phyloP scores from a whole-genome alignment of 1,140 invertebrate genomes.

The Phymastichus coffea region DNA sequence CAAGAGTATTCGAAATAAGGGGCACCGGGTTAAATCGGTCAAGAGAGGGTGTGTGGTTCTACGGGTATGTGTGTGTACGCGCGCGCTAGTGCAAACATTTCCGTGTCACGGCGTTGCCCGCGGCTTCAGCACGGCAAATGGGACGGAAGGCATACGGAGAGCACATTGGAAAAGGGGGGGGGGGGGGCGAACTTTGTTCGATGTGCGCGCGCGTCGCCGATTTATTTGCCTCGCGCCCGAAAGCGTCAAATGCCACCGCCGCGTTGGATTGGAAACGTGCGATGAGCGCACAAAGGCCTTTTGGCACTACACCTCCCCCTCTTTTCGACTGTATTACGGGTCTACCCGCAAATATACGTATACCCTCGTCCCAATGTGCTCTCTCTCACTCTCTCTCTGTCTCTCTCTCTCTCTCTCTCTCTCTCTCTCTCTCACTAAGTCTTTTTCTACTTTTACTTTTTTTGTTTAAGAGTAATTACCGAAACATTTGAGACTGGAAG shows the following conservation, averaged over 20 bases:
- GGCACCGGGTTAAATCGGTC: background rate
- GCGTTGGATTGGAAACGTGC: background rate
- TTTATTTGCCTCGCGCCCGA: slow-evolving; percentile 34
- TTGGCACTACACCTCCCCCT: no score
- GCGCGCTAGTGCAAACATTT: no score
- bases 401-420: no score
- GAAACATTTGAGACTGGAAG: no score
- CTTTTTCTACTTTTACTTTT: no score
- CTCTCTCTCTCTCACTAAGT: no score
- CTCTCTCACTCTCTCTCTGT: no score
- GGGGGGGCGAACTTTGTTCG: background rate
- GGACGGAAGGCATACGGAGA: slow-evolving; percentile 23
- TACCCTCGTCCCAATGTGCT: no score
- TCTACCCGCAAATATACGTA: no score
- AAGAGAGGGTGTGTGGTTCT: background rate
- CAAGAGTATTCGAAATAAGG: background rate
- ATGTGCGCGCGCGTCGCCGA: slow-evolving; percentile 22
- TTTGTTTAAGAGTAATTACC: no score
- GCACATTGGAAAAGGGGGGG: slow-evolving; percentile 12
- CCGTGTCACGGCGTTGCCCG: slow-evolving; percentile 5
- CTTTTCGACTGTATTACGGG: no score
- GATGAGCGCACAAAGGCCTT: background rate
- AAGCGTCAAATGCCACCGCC: slow-evolving; percentile 7
- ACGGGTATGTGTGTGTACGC: no score
- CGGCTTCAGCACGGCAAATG: slow-evolving; percentile 26